phyloP scores from a whole-genome alignment of 2,797 vertebrate species.

The Sus cebifrons region DNA sequence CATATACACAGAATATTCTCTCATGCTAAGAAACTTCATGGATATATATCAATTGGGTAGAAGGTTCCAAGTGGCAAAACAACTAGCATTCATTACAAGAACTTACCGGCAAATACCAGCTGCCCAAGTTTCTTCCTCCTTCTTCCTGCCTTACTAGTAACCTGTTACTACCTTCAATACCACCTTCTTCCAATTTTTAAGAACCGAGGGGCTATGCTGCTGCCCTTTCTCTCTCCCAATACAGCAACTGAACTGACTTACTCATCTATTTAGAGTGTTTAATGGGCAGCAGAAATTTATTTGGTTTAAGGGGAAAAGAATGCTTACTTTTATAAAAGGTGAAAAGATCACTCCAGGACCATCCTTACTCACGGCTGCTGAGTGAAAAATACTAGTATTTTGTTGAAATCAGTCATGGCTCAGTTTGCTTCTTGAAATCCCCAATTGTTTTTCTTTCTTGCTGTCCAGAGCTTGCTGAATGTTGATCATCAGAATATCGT shows the following conservation, averaged over 20 bases:
- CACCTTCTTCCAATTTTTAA: neutral
- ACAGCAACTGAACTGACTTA: neutral
- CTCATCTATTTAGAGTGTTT: constrained; percentile 61
- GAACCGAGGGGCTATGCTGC: neutral
- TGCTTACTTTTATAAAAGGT: constrained; percentile 64
- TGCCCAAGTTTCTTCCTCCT: neutral
- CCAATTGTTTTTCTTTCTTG: constrained; percentile 72
- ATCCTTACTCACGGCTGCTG: neutral
- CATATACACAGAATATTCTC: neutral
- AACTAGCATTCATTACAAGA: neutral
- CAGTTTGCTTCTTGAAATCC: constrained; percentile 59
- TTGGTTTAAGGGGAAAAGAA: constrained; percentile 47
- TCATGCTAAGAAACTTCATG: neutral
- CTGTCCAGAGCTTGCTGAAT: constrained; percentile 53
- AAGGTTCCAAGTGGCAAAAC: neutral
- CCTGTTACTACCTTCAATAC: neutral
- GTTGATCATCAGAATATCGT: constrained; percentile 69
- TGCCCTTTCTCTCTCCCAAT: neutral
- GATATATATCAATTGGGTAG: neutral
- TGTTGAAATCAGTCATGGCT: constrained; percentile 56
- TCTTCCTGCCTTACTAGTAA: neutral
- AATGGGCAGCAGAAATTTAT: constrained; percentile 40
- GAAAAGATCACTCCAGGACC: constrained; percentile 47
- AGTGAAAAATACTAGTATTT: constrained; percentile 70
- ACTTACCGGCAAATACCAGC: neutral